Base-by-base conservation (phyloP, 2,113 vertebrate genomes). In the Pachyramphus minor region DNA sequence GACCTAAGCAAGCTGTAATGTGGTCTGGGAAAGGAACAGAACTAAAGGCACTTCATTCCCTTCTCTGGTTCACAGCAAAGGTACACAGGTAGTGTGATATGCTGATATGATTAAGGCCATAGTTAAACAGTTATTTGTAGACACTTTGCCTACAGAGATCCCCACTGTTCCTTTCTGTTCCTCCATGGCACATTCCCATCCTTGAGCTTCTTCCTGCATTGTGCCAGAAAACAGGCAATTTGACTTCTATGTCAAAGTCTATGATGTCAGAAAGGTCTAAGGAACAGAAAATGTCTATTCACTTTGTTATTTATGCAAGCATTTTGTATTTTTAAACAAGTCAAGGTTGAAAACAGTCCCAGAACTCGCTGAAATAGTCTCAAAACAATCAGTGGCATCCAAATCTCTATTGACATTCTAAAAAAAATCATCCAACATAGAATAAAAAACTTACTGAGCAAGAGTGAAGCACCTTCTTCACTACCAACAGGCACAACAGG, bases 401-500 rank as follows among this genome's bases (percentile, higher is more conserved):
- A 44, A 64, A 81, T 63, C 22, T 37, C 52, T 15, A 81, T 73
- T 19, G 35, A 42, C 15, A 22, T 47, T 78, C 73, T 52, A 24
- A 37, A 72, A 60, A 84, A 56, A 42, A 89, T 74, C n/a, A 84
- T 73, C 73, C 58, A 84, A 31, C 66, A 64, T 4, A 44, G 49
- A 84, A 87, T 5, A 64, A 59, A 80, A 80, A 93, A 93, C 72
- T 59, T 88, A 47, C 76, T 60, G 64, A 94, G 69, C 66, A 72
- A 78, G 80, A 72, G n/a, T 3, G 1, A 74, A 91, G 93, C 56
- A 94, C 69, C 55, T 49, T 92, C 56, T 75, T 55, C 35, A 53
- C 84, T 89, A 89, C 81, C 44, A 95, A 89, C 89, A 94, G 49
- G 96, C 81, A 76, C 71, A 95, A 79, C 95, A 93, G 89, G 90